Base-by-base conservation (phyloP, 2,888 invertebrate genomes). In the Tanytarsus gracilentus region DNA sequence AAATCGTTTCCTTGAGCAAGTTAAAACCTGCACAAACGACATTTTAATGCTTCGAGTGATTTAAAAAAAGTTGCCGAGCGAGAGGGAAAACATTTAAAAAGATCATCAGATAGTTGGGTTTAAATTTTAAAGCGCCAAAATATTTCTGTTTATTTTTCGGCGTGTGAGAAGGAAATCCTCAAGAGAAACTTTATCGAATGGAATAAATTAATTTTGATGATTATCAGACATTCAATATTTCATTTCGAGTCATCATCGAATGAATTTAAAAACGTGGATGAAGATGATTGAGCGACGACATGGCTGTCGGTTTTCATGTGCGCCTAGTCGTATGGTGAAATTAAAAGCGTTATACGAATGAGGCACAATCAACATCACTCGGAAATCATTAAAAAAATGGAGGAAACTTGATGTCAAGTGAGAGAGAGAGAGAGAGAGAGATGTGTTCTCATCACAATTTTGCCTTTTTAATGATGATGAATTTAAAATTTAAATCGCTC, bases 1-100 rank as follows among this genome's bases (percentile, higher is more conserved):
- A 58, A 58, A 58, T 44, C 58, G 58, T 58, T 58, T 58, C 30
- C 48, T n/a, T 40, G 55, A 56, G 55, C 40, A 56, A 52, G 21
- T 33, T n/a, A 52, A 33, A 33, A 26, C 44, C 44, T 44, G 44
- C 44, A 44, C 21, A 44, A 44, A 44, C 44, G 44, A 44, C 18
- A 44, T 44, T 44, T 44, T 44, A 18, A 8, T 16, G 23, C 44
- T 44, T 23, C 8, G 23, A 44, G 11, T 44, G 21, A 44, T 21
- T 40, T 16, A n/a, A 30, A 30, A 30, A 30, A 30, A 8, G 30
- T 30, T 30, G 6, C 7, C 30, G 30, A 30, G 7, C 6, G 7
- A 30, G 9, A 30, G 9, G 6, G 30, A 30, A 30, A 30, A 30
- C 30, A 30, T 30, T 30, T 11, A 30, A 30, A 11, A 8, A 11